These are phyloP conservation scores for Meteorus sp. DNA, from an alignment of 1,140 invertebrate species.

Conservation along the genomic window DNA sequence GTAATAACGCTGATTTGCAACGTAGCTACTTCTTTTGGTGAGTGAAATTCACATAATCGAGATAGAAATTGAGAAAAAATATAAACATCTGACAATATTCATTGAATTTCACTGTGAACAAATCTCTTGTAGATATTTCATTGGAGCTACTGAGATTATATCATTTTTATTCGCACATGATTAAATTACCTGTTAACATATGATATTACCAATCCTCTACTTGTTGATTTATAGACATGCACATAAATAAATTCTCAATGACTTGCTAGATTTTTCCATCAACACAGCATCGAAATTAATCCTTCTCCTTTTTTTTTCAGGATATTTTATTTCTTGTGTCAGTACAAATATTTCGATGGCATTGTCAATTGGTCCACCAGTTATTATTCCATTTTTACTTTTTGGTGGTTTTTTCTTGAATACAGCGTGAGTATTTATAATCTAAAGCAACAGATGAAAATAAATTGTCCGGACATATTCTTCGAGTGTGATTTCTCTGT, in stretches of 20 bases:
- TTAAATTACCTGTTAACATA: slow-evolving; percentile 31
- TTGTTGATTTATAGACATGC: too few relatives aligned
- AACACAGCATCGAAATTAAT: too few relatives aligned
- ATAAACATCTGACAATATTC: neutral
- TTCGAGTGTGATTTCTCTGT: slow-evolving; percentile 10
- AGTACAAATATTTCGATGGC: slow-evolving; percentile 82
- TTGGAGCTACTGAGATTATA: slow-evolving; percentile 9
- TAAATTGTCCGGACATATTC: slow-evolving; percentile 6
- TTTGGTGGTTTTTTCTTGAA: slow-evolving; percentile 97
- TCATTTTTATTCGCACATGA: slow-evolving; percentile 29
- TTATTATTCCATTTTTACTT: slow-evolving; percentile 89
- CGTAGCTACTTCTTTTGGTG: slow-evolving; percentile 89
- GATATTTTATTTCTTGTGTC: slow-evolving; percentile 87
- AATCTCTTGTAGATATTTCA: slow-evolving; percentile 8
- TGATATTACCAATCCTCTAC: slow-evolving; percentile 15
- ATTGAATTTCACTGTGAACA: neutral
- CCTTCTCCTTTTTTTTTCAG: slow-evolving; percentile 58
- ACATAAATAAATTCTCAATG: too few relatives aligned
- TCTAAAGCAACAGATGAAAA: neutral
- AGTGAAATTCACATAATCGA: slow-evolving; percentile 30
- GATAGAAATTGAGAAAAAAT: neutral
- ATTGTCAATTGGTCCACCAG: slow-evolving; percentile 83
- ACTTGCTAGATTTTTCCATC: too few relatives aligned
- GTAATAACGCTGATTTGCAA: slow-evolving; percentile 85
- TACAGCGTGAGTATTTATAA: slow-evolving; percentile 67